Evolutionary conservation across 2,113 vertebrate genomes (phyloP).

Genomic region (Coturnix japonica): DNA sequence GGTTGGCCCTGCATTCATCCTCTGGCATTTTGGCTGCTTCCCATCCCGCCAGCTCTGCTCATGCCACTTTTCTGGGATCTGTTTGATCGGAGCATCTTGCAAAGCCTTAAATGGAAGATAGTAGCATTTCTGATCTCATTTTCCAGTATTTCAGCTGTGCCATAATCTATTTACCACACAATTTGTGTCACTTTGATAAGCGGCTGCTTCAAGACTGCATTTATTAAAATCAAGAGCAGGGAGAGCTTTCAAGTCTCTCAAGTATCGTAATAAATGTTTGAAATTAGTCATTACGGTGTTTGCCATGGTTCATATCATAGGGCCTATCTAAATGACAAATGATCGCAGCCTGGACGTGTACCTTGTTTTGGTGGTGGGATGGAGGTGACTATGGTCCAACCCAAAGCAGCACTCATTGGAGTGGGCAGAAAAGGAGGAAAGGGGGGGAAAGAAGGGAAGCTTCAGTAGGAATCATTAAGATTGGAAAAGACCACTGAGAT

Average conservation of each 20-base stretch:
- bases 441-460: neutral
- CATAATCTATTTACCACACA: constrained; percentile 84
- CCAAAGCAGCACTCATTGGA: neutral
- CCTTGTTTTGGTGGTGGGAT: neutral
- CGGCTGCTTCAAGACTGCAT: constrained; percentile 81
- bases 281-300: constrained; percentile 84
- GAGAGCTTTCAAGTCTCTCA: constrained; percentile 81
- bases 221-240: constrained; percentile 83
- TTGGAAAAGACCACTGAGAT: too few relatives aligned
- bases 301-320: constrained; percentile 73
- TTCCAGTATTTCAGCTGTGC: constrained; percentile 82
- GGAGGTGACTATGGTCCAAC: neutral
- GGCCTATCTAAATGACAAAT: constrained; percentile 74
- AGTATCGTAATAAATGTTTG: constrained; percentile 84
- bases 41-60: neutral
- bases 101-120: constrained; percentile 69
- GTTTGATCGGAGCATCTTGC: constrained; percentile 25
- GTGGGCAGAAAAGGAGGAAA: neutral
- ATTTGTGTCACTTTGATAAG: constrained; percentile 87
- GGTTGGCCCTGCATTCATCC: neutral
- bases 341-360: constrained; percentile 32
- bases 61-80: neutral
- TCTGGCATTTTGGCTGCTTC: constrained; percentile 52
- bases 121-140: constrained; percentile 82
- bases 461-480: neutral